phyloP scores from a whole-genome alignment of 2,797 vertebrate species.

The Cuniculus paca region DNA sequence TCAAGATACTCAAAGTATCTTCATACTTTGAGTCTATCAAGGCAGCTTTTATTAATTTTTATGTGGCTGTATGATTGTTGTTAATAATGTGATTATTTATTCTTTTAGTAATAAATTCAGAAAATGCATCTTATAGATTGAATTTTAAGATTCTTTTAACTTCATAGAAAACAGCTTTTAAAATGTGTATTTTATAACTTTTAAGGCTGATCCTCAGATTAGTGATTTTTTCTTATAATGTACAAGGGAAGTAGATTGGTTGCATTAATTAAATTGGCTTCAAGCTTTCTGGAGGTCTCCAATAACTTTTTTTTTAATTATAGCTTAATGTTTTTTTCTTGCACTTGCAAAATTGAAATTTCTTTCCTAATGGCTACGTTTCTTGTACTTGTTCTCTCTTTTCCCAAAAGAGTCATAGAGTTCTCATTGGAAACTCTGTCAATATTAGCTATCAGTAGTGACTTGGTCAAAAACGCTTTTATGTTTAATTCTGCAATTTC shows the following conservation, averaged over 20 bases:
- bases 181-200: not conserved
- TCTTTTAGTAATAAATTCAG: not conserved
- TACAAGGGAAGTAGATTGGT: constrained; percentile 53
- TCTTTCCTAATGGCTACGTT: constrained; percentile 37
- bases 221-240: constrained; percentile 12
- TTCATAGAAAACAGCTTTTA: not conserved
- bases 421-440: constrained; percentile 19
- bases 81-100: not conserved
- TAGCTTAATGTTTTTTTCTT: constrained; percentile 74
- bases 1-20: not conserved
- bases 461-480: not conserved
- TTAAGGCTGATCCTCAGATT: constrained; percentile 38
- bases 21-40: not conserved
- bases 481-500: not conserved
- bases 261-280: constrained; percentile 82
- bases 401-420: constrained; percentile 17
- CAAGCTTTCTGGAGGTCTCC: constrained; percentile 72
- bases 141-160: constrained; percentile 30
- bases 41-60: not conserved
- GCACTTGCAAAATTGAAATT: constrained; percentile 75
- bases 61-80: not conserved
- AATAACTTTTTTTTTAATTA: constrained; percentile 81
- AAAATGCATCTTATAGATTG: not conserved
- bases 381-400: not conserved
- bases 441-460: not conserved